Evolutionary conservation across 2,888 invertebrate species (phyloP), one percentile per base, ranked within the genome.

Genomic region (Reticulitermes lucifugus): DNA sequence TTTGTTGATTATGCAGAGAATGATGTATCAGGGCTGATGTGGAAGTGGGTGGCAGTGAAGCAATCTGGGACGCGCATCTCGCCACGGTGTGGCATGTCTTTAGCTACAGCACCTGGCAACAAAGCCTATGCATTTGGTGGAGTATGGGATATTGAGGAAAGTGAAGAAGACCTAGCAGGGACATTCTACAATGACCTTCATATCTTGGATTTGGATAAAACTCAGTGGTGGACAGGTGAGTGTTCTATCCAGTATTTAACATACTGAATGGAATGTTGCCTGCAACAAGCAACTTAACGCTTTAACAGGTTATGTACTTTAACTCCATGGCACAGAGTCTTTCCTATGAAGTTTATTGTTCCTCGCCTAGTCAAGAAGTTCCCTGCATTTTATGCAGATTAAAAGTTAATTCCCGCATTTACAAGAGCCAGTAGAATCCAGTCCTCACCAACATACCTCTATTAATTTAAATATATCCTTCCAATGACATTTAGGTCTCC

Each of bases 101-200:
- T 94, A 86, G 93, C 95, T 12, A 91, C 92, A 81, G 92, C 93
- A 71, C 92, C 94, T 35, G 94, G 93, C 88, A 94, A 94, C 86
- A 92, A 93, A 84, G 96, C 95, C 0, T 96, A 96, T 88, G 93
- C 96, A 86, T 98, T 97, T 90, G 98, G 98, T 0, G 98, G 98
- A 1, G 96, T 98, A 21, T 93, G 94, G 92, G 98, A 98, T 88
- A 93, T 95, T 83, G 95, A 97, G 89, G 90, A 90, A 46, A 95
- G 96, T 83, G 97, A 98, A 83, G 97, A 97, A 89, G 94, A 95
- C 86, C 91, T 98, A 0, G 92, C 93, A 12, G 96, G 97, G 0
- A 94, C 94, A 86, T 97, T 98, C 91, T 96, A 94, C 88, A 96
- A 97, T 89, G 97, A 97, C 80, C 92, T 98, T 14, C 93, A 94